Base-by-base conservation (phyloP, 2,113 vertebrate genomes). In the Oncorhynchus tshawytscha region DNA sequence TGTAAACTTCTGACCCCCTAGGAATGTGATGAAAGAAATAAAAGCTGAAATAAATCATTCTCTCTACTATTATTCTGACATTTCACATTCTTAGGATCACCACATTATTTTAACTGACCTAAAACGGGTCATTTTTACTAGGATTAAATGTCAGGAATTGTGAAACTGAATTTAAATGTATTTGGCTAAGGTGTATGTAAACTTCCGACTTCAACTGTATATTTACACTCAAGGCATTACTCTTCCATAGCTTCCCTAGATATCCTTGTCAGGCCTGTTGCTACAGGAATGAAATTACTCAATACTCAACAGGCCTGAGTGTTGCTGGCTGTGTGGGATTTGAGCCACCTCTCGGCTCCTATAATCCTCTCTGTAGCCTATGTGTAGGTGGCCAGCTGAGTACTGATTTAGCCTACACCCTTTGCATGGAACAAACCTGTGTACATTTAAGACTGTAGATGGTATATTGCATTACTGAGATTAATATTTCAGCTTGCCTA, bases 321-420 rank as follows among this genome's bases (percentile, higher is more conserved):
- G 62, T 54, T 88, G 88, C 89, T 91, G 88, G 90, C 79, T 76
- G 60, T 76, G 86, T 84, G 45, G 84, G 85, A 89, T 87, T 87
- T 85, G 77, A 84, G 73, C 75, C 78, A 76, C 60, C 64, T 75
- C 71, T 62, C 71, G 8, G 64, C 79, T 81, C 74, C 64, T 66
- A 76, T 89, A 86, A 90, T 84, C 87, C 84, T 39, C 74, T 74
- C 71, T 81, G 66, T 76, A 24, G 74, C 83, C 48, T 81, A 31
- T 15, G 66, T 18, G 29, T 34, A 34, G 7, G 18, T 27, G 66
- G 39, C 18, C 25, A 31, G 64, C 9, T 31, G 27, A 67, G 5
- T 67, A 67, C 65, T 67, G 20, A 68, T 34, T n/a, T 68, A 68
- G 39, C 39, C 39, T 25, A 39, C 67, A 20, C 4, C 3, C 12